Evolutionary conservation across 1,140 invertebrate species (phyloP).

Genomic region (Pantala flavescens): DNA sequence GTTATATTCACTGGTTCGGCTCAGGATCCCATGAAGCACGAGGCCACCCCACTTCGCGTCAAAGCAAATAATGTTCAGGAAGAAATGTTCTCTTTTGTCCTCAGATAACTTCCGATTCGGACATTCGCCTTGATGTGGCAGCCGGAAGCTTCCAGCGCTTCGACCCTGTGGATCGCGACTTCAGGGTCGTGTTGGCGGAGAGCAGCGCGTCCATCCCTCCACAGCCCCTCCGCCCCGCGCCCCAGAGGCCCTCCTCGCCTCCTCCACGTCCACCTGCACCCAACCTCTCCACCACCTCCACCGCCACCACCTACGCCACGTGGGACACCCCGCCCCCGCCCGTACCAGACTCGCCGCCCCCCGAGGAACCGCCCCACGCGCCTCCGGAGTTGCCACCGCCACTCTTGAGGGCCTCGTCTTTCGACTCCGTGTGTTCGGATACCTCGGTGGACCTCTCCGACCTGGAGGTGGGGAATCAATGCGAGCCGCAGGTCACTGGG

Average conservation of each 20-base stretch:
- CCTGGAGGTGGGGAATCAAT: slow-evolving; percentile 42
- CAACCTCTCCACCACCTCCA: not conserved
- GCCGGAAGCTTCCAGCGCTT: slow-evolving; percentile 57
- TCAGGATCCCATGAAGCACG: too few species aligned
- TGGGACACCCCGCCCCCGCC: slow-evolving; percentile 16
- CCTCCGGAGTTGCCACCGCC: slow-evolving; percentile 8
- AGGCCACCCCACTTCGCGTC: too few species aligned
- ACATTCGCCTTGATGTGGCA: slow-evolving; percentile 46
- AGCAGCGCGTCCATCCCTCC: slow-evolving; percentile 34
- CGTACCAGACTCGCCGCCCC: slow-evolving; percentile 29
- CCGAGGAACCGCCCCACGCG: slow-evolving; percentile 32
- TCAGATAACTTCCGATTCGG: slow-evolving; percentile 53
- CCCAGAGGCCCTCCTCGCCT: slow-evolving; percentile 25
- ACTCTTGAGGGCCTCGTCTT: slow-evolving; percentile 59
- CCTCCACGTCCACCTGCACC: slow-evolving; percentile 25
- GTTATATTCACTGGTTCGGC: too few species aligned
- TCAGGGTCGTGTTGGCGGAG: slow-evolving; percentile 14
- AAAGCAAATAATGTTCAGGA: too few species aligned
- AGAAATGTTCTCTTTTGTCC: slow-evolving; percentile 11
- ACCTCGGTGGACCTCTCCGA: slow-evolving; percentile 62
- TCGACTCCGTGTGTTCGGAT: slow-evolving; percentile 72
- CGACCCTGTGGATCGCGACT: slow-evolving; percentile 41
- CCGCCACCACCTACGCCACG: not conserved
- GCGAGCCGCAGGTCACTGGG: slow-evolving; percentile 52
- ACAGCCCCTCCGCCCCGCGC: slow-evolving; percentile 42